These are phyloP conservation scores for Xenopus petersii DNA, from an alignment of 2,797 vertebrate genomes.

Conservation along the genomic window DNA sequence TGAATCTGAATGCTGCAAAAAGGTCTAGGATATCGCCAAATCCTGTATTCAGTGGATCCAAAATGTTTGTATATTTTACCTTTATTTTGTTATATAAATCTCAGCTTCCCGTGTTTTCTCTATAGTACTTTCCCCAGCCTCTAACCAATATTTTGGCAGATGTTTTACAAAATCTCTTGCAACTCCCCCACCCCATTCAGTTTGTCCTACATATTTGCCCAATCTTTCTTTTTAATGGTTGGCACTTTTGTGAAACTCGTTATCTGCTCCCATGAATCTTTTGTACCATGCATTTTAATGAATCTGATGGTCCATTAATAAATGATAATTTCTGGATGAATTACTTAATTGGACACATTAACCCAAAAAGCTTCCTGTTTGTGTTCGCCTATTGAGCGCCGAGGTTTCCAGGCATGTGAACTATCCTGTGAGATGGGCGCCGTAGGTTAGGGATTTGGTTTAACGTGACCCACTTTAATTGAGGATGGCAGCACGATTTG, in stretches of 20 bases:
- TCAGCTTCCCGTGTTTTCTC: too few species aligned
- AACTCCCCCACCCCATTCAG: background rate
- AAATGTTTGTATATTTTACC: too few species aligned
- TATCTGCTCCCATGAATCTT: slow-evolving; percentile 40
- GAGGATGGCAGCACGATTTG: background rate
- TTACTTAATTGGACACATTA: slow-evolving; percentile 2
- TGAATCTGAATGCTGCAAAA: too few species aligned
- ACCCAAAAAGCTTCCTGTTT: background rate
- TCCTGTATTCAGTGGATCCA: too few species aligned
- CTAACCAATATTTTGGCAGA: background rate
- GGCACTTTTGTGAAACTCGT: background rate
- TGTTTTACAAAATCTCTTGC: background rate
- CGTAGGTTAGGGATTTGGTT: background rate
- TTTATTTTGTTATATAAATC: too few species aligned
- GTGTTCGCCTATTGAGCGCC: slow-evolving; percentile 4
- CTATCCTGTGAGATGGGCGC: background rate
- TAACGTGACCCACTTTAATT: background rate
- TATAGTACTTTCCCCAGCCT: background rate
- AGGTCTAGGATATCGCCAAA: too few species aligned
- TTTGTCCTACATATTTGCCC: background rate
- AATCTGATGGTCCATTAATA: slow-evolving; percentile 24
- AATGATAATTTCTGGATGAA: slow-evolving; percentile 31
- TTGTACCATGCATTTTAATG: slow-evolving; percentile 25
- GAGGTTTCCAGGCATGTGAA: slow-evolving; percentile 15
- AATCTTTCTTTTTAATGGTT: background rate